Conservation (phyloP, 2,888 invertebrate species). For the Brenthis ino region DNA sequence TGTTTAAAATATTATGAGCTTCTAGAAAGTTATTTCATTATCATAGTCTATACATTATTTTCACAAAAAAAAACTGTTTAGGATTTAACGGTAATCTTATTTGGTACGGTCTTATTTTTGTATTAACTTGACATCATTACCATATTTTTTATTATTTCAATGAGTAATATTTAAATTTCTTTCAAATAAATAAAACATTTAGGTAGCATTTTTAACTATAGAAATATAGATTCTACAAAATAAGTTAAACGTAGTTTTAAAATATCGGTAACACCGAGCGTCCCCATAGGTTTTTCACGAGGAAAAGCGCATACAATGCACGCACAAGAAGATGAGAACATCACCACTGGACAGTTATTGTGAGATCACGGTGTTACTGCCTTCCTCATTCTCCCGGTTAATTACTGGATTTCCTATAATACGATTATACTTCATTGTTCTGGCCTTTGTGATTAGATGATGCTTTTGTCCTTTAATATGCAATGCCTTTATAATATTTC, state of each 20-base stretch:
- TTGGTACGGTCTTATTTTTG: no score
- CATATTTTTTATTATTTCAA: no score
- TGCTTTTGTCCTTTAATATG: neutral
- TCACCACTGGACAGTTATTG: conserved; percentile 73
- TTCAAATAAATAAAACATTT: no score
- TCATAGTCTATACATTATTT: no score
- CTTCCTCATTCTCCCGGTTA: conserved; percentile 65
- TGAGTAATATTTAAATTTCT: no score
- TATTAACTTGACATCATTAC: no score
- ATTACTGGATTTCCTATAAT: conserved; percentile 39
- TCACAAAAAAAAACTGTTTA: no score
- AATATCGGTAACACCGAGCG: conserved; percentile 43
- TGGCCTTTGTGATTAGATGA: conserved; percentile 20
- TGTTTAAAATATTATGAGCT: neutral
- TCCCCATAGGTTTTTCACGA: conserved; percentile 70
- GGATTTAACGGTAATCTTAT: no score
- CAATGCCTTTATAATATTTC: neutral
- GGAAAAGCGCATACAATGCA: conserved; percentile 73
- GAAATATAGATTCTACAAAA: no score
- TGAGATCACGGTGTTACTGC: conserved; percentile 44
- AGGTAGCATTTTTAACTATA: no score
- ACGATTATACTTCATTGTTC: conserved; percentile 31
- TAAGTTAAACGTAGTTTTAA: conserved; percentile 39
- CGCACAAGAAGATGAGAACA: conserved; percentile 69
- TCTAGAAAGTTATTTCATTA: no score